phyloP scores from a whole-genome alignment of 2,797 vertebrate species.

The Dromococcyx pavoninus region DNA sequence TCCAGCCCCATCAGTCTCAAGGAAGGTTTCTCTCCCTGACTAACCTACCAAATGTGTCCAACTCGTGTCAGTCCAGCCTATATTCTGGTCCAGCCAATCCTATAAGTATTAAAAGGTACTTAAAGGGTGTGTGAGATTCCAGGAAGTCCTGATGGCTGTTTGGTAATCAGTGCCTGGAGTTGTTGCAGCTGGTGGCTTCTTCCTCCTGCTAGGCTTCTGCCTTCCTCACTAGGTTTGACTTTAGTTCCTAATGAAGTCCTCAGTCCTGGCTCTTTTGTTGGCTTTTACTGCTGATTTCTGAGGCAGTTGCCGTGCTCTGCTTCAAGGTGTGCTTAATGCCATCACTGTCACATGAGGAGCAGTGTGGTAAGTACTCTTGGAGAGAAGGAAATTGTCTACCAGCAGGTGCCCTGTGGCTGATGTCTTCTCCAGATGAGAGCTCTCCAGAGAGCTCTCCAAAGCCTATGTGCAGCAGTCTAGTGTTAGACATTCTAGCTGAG shows the following conservation, averaged over 20 bases:
- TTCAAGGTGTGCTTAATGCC: rapidly evolving
- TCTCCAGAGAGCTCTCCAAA: neutral
- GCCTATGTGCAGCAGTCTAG: neutral
- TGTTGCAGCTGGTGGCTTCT: neutral
- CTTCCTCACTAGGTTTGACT: neutral
- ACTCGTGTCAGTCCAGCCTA: neutral
- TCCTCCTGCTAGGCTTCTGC: neutral
- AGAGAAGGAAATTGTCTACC: neutral
- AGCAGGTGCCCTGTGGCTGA: rapidly evolving
- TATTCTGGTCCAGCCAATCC: neutral
- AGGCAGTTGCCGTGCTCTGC: neutral
- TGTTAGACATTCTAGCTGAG: neutral
- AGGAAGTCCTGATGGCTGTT: neutral
- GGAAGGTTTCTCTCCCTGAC: neutral
- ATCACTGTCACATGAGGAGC: rapidly evolving
- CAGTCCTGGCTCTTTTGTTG: neutral
- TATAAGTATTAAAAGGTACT: neutral
- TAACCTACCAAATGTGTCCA: neutral
- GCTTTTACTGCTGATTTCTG: neutral
- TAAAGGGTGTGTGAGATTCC: neutral
- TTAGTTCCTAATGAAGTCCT: neutral
- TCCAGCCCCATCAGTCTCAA: neutral
- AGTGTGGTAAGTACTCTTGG: neutral
- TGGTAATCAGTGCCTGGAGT: neutral
- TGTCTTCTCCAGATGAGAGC: neutral